Evolutionary conservation across 2,888 invertebrate species (phyloP), one percentile per base, ranked within the genome.

Genomic region (Pimpla rufipes): DNA sequence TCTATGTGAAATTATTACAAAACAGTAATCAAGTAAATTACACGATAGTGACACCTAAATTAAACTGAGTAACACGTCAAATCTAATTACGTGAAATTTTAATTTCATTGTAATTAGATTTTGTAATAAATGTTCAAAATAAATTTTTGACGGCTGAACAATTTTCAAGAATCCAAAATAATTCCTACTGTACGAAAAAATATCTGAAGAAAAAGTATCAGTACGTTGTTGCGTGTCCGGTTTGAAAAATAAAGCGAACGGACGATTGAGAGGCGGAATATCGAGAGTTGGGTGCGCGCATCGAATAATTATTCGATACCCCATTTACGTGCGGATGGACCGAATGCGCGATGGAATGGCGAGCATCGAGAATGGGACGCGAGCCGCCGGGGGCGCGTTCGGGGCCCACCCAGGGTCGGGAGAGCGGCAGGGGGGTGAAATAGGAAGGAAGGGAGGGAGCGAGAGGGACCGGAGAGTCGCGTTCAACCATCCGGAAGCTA

Each of bases 401-500:
- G 73, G 75, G 70, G 64, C 5, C 29, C 29, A 29, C 37, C 67
- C 76, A 55, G 47, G 71, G 73, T 42, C 66, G 59, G 57, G 70
- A 45, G 67, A 18, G 47, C 55, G 50, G 52, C 45, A 21, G 64
- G 35, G 57, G 64, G 67, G 66, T 37, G 62, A 47, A 40, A 23
- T 42, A 10, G 47, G 21, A 62, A 45, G 77, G 55, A 13, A n/a
- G 21, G 29, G 8, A 35, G 70, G 37, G 64, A 50, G 76, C 52
- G 68, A 57, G 78, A 57, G 73, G 79, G 77, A 78, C 57, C 79
- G 64, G 57, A 86, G 87, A 91, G 90, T 90, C 89, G 89, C 88
- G 91, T 89, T 91, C 91, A 90, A 92, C 91, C 92, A 92, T 92
- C 91, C 92, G 92, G 91, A 92, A 92, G 92, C 92, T 92, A 92